These are phyloP conservation scores for Drosophila parvula DNA, from an alignment of 1,140 invertebrate species.

Conservation along the genomic window DNA sequence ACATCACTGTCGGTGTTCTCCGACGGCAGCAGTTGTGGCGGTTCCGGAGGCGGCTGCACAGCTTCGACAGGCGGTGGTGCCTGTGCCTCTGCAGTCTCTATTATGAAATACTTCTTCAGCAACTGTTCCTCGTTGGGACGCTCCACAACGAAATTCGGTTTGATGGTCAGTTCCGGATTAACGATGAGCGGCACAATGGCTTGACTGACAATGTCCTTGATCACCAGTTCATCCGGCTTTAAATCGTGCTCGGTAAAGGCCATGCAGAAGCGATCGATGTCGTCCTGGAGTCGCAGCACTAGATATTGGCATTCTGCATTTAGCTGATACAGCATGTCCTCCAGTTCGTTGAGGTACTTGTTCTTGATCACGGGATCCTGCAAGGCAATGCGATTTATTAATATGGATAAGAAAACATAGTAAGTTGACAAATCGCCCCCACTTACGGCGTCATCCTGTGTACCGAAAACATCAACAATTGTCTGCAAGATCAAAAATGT, in stretches of 20 bases:
- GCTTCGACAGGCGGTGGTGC: background rate
- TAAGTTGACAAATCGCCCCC: too few species aligned
- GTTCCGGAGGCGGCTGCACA: background rate
- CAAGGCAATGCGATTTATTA: background rate
- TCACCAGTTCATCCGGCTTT: slow-evolving; percentile 45
- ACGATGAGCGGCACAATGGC: slow-evolving; percentile 50
- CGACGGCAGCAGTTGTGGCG: slow-evolving; percentile 4
- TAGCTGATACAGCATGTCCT: slow-evolving; percentile 63
- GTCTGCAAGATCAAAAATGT: slow-evolving; percentile 40
- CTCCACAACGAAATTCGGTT: slow-evolving; percentile 41
- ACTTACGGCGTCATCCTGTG: slow-evolving; percentile 55
- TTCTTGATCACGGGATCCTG: slow-evolving; percentile 59
- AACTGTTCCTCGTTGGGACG: slow-evolving; percentile 49
- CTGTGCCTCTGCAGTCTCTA: background rate
- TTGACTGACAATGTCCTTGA: slow-evolving; percentile 51
- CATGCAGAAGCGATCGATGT: slow-evolving; percentile 68
- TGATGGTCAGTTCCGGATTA: slow-evolving; percentile 2
- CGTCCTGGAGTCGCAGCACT: slow-evolving; percentile 58
- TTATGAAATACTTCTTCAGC: slow-evolving; percentile 54
- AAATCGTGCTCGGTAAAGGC: slow-evolving; percentile 57
- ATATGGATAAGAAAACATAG: background rate
- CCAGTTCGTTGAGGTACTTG: slow-evolving; percentile 60
- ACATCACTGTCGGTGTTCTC: slow-evolving; percentile 13
- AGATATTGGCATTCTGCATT: slow-evolving; percentile 76
- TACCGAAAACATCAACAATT: slow-evolving; percentile 49